A percentile compares a stretch with the other conserved stretches of the same genome.
Conservation (phyloP, 2,797 vertebrate species). For the Orientallactaga sibirica region DNA sequence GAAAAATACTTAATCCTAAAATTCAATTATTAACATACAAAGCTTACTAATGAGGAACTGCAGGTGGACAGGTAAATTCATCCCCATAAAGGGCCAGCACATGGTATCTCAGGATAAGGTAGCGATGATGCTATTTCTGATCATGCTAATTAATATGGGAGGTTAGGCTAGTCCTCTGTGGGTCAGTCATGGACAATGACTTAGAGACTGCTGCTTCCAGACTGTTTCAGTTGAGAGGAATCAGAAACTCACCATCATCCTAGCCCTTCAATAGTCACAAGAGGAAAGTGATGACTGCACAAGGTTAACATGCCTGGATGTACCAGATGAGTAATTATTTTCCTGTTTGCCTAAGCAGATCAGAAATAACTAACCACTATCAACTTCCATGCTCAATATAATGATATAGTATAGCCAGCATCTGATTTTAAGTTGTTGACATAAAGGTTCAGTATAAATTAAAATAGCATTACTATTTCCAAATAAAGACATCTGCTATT, state of each 20-base stretch:
- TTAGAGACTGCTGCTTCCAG: constrained; percentile 30
- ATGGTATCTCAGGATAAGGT: neutral
- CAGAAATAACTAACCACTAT: neutral
- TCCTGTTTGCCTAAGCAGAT: neutral
- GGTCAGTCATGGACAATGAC: neutral
- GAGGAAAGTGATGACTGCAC: neutral
- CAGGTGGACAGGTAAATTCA: neutral
- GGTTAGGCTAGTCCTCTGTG: neutral
- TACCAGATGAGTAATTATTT: neutral
- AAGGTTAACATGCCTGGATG: neutral
- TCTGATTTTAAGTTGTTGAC: constrained; percentile 35
- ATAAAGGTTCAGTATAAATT: constrained; percentile 16
- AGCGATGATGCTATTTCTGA: constrained; percentile 10
- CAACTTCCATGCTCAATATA: neutral
- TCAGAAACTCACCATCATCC: constrained; percentile 3
- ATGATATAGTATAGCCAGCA: neutral
- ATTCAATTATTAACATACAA: neutral
- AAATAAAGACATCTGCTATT: neutral
- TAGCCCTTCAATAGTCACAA: constrained; percentile 21
- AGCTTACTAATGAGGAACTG: constrained; percentile 1
- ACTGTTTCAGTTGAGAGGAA: constrained; percentile 1
- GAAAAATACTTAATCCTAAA: constrained; percentile 16
- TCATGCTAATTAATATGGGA: neutral
- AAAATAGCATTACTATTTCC: constrained; percentile 59
- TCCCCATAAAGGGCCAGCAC: neutral